A percentile compares a stretch with the other conserved stretches of the same genome.
phyloP scores from a whole-genome alignment of 2,113 vertebrate genomes.

The Ictidomys tridecemlineatus region DNA sequence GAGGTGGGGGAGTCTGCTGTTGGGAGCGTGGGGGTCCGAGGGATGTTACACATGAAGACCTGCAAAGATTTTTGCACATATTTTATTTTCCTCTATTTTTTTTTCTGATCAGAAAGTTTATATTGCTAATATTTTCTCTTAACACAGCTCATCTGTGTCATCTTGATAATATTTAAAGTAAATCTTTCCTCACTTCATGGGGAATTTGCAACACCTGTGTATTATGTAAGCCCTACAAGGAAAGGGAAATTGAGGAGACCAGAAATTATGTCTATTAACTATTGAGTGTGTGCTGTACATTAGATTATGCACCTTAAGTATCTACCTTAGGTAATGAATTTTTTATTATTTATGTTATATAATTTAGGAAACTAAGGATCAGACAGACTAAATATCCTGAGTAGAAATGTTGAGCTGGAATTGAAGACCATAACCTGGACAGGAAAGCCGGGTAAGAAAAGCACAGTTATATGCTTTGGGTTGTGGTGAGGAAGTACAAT shows the following conservation, averaged over 20 bases:
- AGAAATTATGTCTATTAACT: neutral
- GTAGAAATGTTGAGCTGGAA: neutral
- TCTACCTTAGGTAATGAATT: neutral
- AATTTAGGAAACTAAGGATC: neutral
- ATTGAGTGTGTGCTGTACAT: neutral
- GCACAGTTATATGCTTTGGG: accelerated
- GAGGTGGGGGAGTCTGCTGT: neutral
- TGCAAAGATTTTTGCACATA: accelerated
- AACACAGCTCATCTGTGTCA: neutral
- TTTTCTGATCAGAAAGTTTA: neutral
- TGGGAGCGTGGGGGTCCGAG: accelerated
- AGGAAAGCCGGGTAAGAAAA: neutral
- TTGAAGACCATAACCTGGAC: too few relatives aligned
- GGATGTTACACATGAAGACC: neutral
- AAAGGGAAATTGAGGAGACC: neutral
- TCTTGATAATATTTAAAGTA: neutral
- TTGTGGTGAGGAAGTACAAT: neutral
- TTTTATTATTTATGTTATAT: neutral
- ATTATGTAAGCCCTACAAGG: neutral
- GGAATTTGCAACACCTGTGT: neutral
- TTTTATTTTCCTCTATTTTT: neutral
- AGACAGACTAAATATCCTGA: neutral
- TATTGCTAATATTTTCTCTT: neutral
- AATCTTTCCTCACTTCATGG: neutral
- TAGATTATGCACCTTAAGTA: too few relatives aligned